Conservation (phyloP, 2,797 vertebrate genomes). For the Epinephelus awoara region DNA sequence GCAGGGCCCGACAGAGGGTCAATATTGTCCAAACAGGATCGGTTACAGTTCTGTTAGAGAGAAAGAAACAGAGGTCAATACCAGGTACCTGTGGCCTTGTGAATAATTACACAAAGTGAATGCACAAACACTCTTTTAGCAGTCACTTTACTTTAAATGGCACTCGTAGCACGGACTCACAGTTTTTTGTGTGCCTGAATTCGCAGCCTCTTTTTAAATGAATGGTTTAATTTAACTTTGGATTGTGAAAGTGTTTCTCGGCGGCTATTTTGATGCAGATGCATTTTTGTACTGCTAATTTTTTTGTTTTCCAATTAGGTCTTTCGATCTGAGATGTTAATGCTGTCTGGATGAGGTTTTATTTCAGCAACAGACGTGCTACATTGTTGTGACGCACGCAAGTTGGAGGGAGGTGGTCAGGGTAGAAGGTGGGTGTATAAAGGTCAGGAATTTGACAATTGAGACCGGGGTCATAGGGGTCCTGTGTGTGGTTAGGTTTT, state of each 20-base stretch:
- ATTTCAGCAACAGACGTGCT: not conserved
- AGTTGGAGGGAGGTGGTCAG: not conserved
- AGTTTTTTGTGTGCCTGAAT: not conserved
- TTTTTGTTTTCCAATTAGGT: not conserved
- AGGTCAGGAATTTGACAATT: conserved; percentile 7
- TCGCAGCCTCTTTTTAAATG: not conserved
- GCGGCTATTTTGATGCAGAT: not conserved
- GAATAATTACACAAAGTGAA: conserved; percentile 32
- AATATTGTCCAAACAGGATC: conserved; percentile 74
- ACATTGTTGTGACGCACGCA: not conserved
- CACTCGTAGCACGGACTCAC: too few relatives aligned
- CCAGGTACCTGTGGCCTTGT: conserved; percentile 55
- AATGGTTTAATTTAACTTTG: not conserved
- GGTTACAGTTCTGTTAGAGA: conserved; percentile 67
- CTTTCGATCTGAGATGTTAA: conserved; percentile 1
- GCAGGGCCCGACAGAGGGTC: conserved; percentile 56
- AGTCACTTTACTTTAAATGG: not conserved
- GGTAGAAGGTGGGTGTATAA: not conserved
- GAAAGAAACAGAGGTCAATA: conserved; percentile 69
- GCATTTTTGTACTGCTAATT: not conserved
- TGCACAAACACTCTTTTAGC: conserved; percentile 2
- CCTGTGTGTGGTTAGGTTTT: not conserved
- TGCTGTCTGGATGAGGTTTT: not conserved
- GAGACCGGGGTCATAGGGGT: not conserved
- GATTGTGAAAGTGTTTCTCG: not conserved